phyloP scores from a whole-genome alignment of 1,140 invertebrate genomes.

The Eriosoma lanigerum region DNA sequence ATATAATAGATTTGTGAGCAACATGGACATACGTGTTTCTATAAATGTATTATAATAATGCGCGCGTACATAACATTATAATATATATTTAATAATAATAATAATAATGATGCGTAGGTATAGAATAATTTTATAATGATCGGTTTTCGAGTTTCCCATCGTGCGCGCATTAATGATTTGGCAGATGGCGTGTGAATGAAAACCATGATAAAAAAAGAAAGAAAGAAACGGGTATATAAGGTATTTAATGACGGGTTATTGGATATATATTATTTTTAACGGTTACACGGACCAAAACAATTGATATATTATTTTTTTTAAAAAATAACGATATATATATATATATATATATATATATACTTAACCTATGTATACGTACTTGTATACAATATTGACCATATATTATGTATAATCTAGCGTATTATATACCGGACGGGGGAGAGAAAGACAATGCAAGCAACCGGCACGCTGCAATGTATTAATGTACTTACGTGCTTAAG shows the following conservation, averaged over 20 bases:
- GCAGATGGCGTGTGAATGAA: slow-evolving; percentile 51
- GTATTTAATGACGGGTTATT: slow-evolving; percentile 38
- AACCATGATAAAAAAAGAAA: slow-evolving; percentile 3
- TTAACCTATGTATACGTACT: background rate
- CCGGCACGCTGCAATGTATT: background rate
- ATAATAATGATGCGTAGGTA: background rate
- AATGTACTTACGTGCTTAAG: too few relatives aligned
- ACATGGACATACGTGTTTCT: too few relatives aligned
- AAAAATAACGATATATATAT: too few relatives aligned
- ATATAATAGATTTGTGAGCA: too few relatives aligned
- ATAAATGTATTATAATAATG: too few relatives aligned
- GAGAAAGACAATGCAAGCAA: slow-evolving; percentile 8
- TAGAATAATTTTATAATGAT: slow-evolving; percentile 46
- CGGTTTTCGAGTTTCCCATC: slow-evolving; percentile 50
- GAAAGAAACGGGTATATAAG: slow-evolving; percentile 5
- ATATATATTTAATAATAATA: background rate
- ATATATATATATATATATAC: too few relatives aligned
- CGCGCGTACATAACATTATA: too few relatives aligned
- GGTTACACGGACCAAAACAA: slow-evolving; percentile 23
- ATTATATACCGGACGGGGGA: background rate
- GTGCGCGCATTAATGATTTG: slow-evolving; percentile 41
- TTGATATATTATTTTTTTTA: slow-evolving; percentile 15
- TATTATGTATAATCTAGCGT: background rate
- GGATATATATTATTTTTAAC: slow-evolving; percentile 32
- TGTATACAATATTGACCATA: background rate